These are phyloP conservation scores for Oreochromis niloticus DNA, from an alignment of 2,113 vertebrate species.

Conservation along the genomic window DNA sequence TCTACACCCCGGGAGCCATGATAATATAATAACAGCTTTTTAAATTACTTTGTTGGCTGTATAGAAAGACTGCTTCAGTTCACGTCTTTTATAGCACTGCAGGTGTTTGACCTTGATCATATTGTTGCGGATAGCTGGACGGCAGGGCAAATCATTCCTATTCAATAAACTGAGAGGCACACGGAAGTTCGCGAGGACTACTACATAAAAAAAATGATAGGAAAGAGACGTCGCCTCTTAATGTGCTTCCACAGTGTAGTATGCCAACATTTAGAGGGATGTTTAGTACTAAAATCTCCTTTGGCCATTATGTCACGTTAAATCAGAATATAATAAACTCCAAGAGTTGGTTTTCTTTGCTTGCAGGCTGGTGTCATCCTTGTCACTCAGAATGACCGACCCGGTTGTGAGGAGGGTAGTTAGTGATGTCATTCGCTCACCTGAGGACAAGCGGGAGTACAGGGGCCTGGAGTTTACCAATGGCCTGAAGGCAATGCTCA, in stretches of 20 bases:
- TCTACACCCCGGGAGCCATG: neutral
- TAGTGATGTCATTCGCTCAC: conserved; percentile 86
- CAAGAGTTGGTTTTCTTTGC: conserved; percentile 12
- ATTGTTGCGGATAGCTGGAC: neutral
- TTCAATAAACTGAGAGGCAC: neutral
- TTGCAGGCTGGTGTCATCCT: conserved; percentile 66
- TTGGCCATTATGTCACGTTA: neutral
- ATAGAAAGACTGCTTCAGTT: neutral
- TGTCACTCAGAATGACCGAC: conserved; percentile 82
- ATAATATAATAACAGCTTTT: neutral
- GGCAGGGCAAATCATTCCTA: neutral
- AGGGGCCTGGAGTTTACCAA: conserved; percentile 89
- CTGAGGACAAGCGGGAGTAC: conserved; percentile 93
- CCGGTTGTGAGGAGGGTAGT: conserved; percentile 82
- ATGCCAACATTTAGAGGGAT: neutral
- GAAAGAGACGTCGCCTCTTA: neutral
- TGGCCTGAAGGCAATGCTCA: conserved; percentile 89
- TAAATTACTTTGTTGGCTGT: neutral
- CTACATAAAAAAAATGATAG: neutral
- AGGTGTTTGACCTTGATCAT: neutral
- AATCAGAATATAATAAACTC: neutral
- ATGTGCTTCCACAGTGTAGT: neutral
- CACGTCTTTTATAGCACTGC: neutral
- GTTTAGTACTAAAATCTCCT: neutral
- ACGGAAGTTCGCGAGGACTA: neutral